These are phyloP conservation scores for Enteromius anoplus DNA, from an alignment of 2,797 vertebrate genomes.

Conservation along the genomic window DNA sequence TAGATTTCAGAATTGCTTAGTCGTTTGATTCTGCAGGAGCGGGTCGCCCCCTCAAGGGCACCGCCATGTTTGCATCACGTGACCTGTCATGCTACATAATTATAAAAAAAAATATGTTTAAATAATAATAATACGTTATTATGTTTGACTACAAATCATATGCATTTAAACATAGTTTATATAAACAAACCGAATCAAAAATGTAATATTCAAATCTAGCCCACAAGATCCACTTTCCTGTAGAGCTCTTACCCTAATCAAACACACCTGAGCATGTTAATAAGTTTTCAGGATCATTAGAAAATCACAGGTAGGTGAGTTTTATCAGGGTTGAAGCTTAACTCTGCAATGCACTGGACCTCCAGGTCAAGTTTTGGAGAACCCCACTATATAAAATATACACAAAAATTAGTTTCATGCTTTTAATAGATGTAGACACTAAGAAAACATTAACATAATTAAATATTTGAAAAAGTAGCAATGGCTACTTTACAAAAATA, in stretches of 20 bases:
- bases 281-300: too few relatives aligned
- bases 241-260: too few relatives aligned
- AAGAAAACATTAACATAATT: not conserved
- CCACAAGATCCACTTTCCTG: too few relatives aligned
- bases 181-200: not conserved
- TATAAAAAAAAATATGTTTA: not conserved
- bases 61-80: constrained; percentile 19
- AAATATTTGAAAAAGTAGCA: not conserved
- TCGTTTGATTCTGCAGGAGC: not conserved
- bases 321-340: too few relatives aligned
- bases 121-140: too few relatives aligned
- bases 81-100: not conserved
- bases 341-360: too few relatives aligned
- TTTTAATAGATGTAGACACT: not conserved
- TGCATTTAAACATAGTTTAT: not conserved
- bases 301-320: too few relatives aligned
- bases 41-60: constrained; percentile 18
- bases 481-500: not conserved
- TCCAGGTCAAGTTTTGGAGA: too few relatives aligned
- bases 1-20: not conserved
- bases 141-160: not conserved
- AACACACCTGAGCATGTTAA: too few relatives aligned
- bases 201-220: too few relatives aligned
- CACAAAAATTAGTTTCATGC: not conserved
- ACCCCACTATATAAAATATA: too few relatives aligned